Percentiles rank a stretch among this genome's conserved stretches.
Evolutionary conservation across 2,113 vertebrate genomes (phyloP).

Genomic region (Apistogramma diplotaenia): DNA sequence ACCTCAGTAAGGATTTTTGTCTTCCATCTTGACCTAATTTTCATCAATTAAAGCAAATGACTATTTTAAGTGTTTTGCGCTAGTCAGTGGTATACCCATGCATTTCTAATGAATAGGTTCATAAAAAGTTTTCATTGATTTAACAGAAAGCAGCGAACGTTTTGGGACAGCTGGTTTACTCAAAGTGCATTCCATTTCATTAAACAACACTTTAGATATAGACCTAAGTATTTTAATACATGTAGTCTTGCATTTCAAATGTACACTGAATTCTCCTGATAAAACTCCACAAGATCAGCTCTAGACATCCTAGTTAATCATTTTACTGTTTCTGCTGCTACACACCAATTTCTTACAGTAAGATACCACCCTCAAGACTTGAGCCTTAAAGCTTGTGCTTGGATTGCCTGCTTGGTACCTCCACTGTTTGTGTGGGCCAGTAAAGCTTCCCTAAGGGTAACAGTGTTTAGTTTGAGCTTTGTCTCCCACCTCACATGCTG

Average conservation of each 20-base stretch:
- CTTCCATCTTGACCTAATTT: neutral
- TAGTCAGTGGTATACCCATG: neutral
- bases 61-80: neutral
- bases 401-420: constrained; percentile 13
- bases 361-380: constrained; percentile 35
- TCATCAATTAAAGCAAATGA: neutral
- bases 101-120: neutral
- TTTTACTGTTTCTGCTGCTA: constrained; percentile 20
- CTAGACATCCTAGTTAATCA: neutral
- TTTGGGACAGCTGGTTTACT: neutral
- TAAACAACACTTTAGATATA: neutral
- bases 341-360: neutral
- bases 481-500: constrained; percentile 64
- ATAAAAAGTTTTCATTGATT: neutral
- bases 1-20: neutral
- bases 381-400: constrained; percentile 12
- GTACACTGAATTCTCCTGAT: neutral
- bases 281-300: neutral
- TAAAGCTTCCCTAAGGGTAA: constrained; percentile 53
- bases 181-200: neutral
- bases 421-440: constrained; percentile 61
- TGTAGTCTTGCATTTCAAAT: neutral
- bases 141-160: neutral
- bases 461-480: constrained; percentile 67
- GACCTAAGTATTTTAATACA: neutral